phyloP scores from a whole-genome alignment of 37 sponge, comb jelly and placozoan species.

The Tethya wilhelma region DNA sequence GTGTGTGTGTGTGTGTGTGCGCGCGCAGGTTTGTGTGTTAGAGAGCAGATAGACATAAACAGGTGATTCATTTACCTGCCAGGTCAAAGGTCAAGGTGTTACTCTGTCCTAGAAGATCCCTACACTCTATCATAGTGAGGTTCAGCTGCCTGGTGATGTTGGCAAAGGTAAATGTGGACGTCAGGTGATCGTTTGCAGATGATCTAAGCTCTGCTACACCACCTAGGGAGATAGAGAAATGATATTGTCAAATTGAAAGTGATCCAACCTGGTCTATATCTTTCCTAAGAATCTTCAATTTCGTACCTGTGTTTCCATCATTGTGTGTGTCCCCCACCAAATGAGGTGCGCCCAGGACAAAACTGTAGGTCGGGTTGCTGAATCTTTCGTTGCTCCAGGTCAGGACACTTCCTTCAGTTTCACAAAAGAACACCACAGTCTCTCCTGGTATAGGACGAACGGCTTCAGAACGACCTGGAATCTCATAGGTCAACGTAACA shows the following conservation, averaged over 20 bases:
- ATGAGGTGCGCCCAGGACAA: no score
- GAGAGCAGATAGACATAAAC: background rate
- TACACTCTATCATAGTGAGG: slow-evolving; percentile 18
- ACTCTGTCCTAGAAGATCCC: background rate
- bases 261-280: background rate
- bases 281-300: background rate
- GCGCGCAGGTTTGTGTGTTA: background rate
- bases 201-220: background rate
- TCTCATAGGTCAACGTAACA: slow-evolving; percentile 25
- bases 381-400: slow-evolving; percentile 23
- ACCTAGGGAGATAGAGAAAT: background rate
- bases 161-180: slow-evolving; percentile 22
- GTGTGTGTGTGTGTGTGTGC: slow-evolving; percentile 1
- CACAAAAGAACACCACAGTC: slow-evolving; percentile 41
- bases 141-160: background rate
- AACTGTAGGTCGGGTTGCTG: no score
- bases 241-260: background rate
- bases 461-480: slow-evolving; percentile 28
- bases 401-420: background rate
- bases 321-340: no score
- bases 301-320: no score
- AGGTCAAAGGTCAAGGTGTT: slow-evolving; percentile 12
- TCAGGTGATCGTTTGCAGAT: background rate
- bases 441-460: slow-evolving; percentile 44
- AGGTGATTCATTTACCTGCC: slow-evolving; percentile 44